phyloP scores from a whole-genome alignment of 2,888 invertebrate species.

The Euzophera pinguis region DNA sequence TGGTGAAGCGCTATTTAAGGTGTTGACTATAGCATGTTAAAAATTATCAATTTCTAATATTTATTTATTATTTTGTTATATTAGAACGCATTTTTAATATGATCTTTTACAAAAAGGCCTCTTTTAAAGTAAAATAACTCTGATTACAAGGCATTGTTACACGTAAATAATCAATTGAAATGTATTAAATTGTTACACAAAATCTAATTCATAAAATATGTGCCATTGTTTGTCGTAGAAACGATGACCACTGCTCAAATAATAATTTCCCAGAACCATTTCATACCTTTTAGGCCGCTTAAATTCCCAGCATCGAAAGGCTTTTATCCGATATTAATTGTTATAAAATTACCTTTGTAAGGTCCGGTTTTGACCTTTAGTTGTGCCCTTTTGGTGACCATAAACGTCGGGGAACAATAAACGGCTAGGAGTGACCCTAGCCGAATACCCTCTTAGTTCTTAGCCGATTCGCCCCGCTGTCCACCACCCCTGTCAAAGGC shows the following conservation, averaged over 20 bases:
- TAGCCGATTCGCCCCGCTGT: constrained; percentile 62
- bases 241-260: constrained; percentile 27
- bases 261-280: constrained; percentile 46
- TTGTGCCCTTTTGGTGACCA: constrained; percentile 71
- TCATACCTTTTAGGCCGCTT: constrained; percentile 41
- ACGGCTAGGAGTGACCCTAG: constrained; percentile 68
- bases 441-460: constrained; percentile 61
- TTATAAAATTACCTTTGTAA: constrained; percentile 51
- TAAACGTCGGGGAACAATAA: constrained; percentile 76
- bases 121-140: too few relatives aligned
- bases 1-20: neutral
- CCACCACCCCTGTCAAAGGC: constrained; percentile 76
- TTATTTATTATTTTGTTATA: too few relatives aligned
- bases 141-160: too few relatives aligned
- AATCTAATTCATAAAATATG: too few relatives aligned
- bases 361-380: constrained; percentile 57
- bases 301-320: constrained; percentile 32
- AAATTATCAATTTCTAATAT: too few relatives aligned
- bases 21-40: too few relatives aligned
- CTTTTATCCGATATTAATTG: constrained; percentile 53
- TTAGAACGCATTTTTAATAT: too few relatives aligned
- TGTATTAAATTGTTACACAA: neutral
- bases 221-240: neutral
- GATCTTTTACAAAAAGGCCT: too few relatives aligned
- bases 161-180: too few relatives aligned